Percentiles rank a stretch among this genome's conserved stretches.
Conservation (phyloP, 2,113 vertebrate genomes). For the Passer domesticus region DNA sequence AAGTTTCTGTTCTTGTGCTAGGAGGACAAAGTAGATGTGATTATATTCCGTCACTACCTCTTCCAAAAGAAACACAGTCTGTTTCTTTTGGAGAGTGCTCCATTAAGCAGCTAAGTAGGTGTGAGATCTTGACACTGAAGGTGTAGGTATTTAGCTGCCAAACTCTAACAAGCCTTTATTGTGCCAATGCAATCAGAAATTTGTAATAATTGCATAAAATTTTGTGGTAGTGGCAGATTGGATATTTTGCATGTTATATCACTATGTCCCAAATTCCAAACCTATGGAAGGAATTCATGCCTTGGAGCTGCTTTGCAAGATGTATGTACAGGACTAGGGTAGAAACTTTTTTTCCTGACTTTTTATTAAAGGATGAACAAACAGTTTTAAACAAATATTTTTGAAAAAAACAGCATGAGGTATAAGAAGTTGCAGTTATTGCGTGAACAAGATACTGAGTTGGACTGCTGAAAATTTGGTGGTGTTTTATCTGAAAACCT, state of each 20-base stretch:
- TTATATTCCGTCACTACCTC: not conserved
- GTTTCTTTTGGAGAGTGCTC: not conserved
- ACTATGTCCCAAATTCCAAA: not conserved
- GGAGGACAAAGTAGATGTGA: not conserved
- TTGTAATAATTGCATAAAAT: not conserved
- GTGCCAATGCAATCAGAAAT: not conserved
- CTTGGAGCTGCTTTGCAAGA: not conserved
- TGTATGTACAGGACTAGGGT: not conserved
- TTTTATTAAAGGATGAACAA: not conserved
- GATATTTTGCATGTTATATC: not conserved
- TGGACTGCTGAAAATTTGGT: not conserved
- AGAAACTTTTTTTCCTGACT: not conserved
- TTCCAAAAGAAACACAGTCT: not conserved
- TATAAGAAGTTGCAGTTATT: not conserved
- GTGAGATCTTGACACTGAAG: not conserved
- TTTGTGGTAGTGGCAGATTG: not conserved
- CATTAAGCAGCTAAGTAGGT: not conserved
- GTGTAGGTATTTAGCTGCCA: not conserved
- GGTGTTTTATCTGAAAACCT: not conserved
- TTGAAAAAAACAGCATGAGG: not conserved
- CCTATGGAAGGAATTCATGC: not conserved
- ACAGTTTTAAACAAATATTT: not conserved
- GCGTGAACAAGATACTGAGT: not conserved
- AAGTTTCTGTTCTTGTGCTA: not conserved
- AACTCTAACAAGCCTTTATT: not conserved